Conservation (phyloP, 1,140 invertebrate genomes). For the Ectropis grisescens region DNA sequence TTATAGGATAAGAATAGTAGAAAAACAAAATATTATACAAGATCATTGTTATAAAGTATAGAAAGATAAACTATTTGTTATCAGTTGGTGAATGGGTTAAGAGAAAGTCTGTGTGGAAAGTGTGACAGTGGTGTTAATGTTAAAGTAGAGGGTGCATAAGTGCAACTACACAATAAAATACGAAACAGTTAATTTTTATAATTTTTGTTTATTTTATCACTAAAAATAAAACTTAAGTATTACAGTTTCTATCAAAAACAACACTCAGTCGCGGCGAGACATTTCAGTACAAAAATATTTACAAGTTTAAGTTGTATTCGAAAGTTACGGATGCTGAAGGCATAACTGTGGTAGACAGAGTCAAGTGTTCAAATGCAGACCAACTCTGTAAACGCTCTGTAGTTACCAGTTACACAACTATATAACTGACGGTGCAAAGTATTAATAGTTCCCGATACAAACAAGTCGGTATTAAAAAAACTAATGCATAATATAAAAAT, state of each 20-base stretch:
- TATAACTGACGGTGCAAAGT: conserved; percentile 8
- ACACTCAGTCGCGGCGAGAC: conserved; percentile 61
- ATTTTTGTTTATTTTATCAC: conserved; percentile 67
- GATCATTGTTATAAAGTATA: too few species aligned
- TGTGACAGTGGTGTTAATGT: conserved; percentile 40
- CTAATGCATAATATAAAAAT: conserved; percentile 46
- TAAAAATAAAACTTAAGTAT: conserved; percentile 69
- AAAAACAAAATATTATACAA: too few species aligned
- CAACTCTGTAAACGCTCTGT: conserved; percentile 12
- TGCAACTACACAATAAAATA: conserved; percentile 50
- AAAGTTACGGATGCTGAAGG: conserved; percentile 7
- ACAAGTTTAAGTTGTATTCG: conserved; percentile 33
- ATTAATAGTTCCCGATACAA: conserved; percentile 14
- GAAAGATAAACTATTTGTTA: too few species aligned
- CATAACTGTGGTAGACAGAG: conserved; percentile 12
- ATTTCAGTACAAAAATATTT: conserved; percentile 65
- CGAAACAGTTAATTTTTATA: conserved; percentile 46
- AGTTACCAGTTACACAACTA: conserved; percentile 5
- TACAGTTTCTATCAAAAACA: conserved; percentile 66
- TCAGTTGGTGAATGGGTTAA: too few species aligned
- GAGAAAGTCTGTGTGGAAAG: conserved; percentile 1
- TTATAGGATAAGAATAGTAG: too few species aligned
- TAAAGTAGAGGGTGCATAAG: conserved; percentile 44
- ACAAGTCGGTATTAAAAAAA: conserved; percentile 30
- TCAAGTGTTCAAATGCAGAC: conserved; percentile 46